Evolutionary conservation across 2,888 invertebrate species (phyloP).

Genomic region (Pinctada fucata): DNA sequence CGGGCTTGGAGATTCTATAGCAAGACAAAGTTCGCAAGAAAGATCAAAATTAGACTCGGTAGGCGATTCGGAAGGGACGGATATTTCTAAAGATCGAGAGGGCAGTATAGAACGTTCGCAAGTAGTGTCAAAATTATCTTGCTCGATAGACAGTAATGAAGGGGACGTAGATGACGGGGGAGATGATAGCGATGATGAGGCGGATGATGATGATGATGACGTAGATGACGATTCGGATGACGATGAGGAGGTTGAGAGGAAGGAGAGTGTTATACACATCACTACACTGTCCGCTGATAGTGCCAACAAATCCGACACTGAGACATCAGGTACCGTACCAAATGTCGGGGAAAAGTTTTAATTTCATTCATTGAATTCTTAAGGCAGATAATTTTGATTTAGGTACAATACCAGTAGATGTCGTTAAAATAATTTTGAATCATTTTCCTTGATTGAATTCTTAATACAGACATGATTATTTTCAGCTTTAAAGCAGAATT

Average conservation of each 20-base stretch:
- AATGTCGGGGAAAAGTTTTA: neutral
- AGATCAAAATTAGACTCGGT: conserved; percentile 66
- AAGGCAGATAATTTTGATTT: too few species aligned
- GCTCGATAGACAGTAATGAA: conserved; percentile 38
- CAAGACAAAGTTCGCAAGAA: conserved; percentile 63
- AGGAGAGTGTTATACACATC: conserved; percentile 8
- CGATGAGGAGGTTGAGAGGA: conserved; percentile 33
- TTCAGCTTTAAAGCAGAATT: too few species aligned
- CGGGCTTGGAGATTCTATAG: conserved; percentile 73
- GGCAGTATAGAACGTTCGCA: conserved; percentile 51
- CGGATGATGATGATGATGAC: conserved; percentile 44
- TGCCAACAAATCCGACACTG: conserved; percentile 21
- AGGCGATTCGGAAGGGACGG: conserved; percentile 66
- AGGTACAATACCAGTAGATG: neutral
- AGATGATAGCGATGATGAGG: conserved; percentile 38
- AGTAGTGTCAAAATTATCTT: conserved; percentile 76
- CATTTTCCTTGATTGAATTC: too few species aligned
- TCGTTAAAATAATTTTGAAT: too few species aligned
- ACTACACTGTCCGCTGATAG: conserved; percentile 24
- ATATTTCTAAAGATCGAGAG: conserved; percentile 61
- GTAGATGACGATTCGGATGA: conserved; percentile 43
- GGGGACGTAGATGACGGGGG: conserved; percentile 39
- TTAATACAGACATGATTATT: too few species aligned
- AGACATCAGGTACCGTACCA: conserved; percentile 18
- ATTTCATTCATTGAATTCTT: neutral